Evolutionary conservation across 2,797 vertebrate species (phyloP).

Genomic region (Argyrosomus regius): DNA sequence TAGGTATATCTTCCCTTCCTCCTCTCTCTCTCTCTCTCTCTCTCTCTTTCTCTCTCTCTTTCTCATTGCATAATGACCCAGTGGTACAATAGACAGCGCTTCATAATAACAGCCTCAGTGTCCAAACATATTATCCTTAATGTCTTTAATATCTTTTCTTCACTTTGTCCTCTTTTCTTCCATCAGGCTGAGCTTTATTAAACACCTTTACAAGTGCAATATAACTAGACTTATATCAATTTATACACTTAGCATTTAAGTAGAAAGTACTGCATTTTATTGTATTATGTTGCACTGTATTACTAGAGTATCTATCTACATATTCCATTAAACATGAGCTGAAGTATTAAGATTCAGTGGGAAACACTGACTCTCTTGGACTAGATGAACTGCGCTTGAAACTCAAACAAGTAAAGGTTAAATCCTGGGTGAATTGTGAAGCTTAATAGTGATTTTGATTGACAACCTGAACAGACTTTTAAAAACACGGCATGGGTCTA

Average conservation of each 20-base stretch:
- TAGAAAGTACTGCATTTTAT: conserved; percentile 13
- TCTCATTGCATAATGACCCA: conserved; percentile 68
- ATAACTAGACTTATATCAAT: conserved; percentile 27
- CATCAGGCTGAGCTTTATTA: conserved; percentile 41
- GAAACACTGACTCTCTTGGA: neutral
- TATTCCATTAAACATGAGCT: conserved; percentile 39
- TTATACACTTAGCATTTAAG: conserved; percentile 19
- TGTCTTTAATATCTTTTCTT: conserved; percentile 56
- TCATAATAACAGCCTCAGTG: conserved; percentile 52
- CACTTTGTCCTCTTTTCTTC: conserved; percentile 23
- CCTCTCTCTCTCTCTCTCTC: conserved; percentile 39
- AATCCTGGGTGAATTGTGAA: neutral
- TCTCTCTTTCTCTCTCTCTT: conserved; percentile 52
- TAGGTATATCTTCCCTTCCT: conserved; percentile 59
- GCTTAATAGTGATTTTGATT: neutral
- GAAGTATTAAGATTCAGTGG: conserved; percentile 4
- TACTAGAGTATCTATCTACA: conserved; percentile 14
- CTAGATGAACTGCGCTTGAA: neutral
- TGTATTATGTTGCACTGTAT: neutral
- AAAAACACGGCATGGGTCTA: neutral
- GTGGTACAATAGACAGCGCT: conserved; percentile 52
- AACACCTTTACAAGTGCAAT: conserved; percentile 31
- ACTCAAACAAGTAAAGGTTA: neutral
- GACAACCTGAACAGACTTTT: neutral
- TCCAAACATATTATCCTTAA: conserved; percentile 62